Percentiles rank a stretch among this genome's conserved stretches.
These are phyloP conservation scores for Gonioctena quinquepunctata DNA, from an alignment of 1,140 invertebrate species.

Conservation along the genomic window DNA sequence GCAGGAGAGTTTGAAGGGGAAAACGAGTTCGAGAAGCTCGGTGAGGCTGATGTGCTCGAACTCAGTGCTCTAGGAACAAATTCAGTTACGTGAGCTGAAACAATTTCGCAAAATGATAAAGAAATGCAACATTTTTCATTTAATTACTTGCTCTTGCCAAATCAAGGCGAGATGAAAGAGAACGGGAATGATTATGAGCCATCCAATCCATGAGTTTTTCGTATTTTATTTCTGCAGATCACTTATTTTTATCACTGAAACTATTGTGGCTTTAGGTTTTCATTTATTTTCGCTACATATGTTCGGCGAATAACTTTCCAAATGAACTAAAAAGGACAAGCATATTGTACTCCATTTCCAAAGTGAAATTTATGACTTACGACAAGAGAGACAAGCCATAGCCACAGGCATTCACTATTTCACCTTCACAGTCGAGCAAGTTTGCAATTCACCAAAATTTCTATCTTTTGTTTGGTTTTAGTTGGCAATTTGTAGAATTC, in stretches of 20 bases:
- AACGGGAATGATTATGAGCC: slow-evolving; percentile 29
- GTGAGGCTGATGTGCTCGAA: slow-evolving; percentile 28
- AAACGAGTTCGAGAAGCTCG: slow-evolving; percentile 18
- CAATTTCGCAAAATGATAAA: slow-evolving; percentile 6
- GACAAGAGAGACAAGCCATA: neutral
- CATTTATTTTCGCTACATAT: slow-evolving; percentile 4
- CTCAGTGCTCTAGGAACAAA: slow-evolving; percentile 33
- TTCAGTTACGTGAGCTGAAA: slow-evolving; percentile 33
- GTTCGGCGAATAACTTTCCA: neutral
- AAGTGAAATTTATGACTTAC: neutral
- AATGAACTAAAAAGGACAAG: neutral
- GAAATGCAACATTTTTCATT: neutral
- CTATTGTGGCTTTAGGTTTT: neutral
- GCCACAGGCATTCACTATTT: too few species aligned
- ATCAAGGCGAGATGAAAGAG: slow-evolving; percentile 30
- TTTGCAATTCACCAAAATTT: too few species aligned
- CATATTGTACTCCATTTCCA: slow-evolving; percentile 12
- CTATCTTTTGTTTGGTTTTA: too few species aligned
- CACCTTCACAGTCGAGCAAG: too few species aligned
- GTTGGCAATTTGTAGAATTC: too few species aligned
- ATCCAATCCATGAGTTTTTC: slow-evolving; percentile 36
- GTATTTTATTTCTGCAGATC: neutral
- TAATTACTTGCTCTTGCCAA: slow-evolving; percentile 36
- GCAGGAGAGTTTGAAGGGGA: slow-evolving; percentile 18
- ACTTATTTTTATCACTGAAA: slow-evolving; percentile 17